Percentiles rank a stretch among this genome's conserved stretches.
Evolutionary conservation across 2,797 vertebrate genomes (phyloP).

Genomic region (Sandelia bainsii): DNA sequence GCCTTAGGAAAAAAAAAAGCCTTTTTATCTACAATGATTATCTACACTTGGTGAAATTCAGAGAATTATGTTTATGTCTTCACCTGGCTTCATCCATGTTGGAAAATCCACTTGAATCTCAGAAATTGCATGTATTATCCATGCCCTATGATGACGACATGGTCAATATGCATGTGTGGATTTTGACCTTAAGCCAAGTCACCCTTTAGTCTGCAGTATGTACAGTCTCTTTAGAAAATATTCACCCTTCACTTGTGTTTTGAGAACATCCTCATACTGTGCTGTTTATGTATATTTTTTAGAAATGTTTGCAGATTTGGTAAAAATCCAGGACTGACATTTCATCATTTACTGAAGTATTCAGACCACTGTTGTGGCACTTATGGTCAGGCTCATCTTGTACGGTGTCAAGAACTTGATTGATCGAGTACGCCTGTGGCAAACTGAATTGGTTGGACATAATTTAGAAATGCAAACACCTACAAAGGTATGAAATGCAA

Average conservation of each 20-base stretch:
- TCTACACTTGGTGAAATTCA: conserved; percentile 41
- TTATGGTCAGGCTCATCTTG: too few species aligned
- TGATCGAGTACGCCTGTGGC: too few species aligned
- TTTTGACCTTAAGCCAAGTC: conserved; percentile 52
- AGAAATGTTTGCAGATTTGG: too few species aligned
- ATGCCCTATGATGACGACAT: conserved; percentile 44
- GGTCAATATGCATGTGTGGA: conserved; percentile 68
- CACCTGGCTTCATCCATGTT: conserved; percentile 51
- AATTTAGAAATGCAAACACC: too few species aligned
- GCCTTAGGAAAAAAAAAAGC: conserved; percentile 34
- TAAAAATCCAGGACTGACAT: too few species aligned
- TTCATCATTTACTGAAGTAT: too few species aligned
- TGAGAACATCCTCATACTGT: background rate
- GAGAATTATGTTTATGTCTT: conserved; percentile 41
- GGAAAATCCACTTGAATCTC: conserved; percentile 43
- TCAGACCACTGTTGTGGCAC: too few species aligned
- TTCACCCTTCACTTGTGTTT: background rate
- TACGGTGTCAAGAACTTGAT: too few species aligned
- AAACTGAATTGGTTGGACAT: too few species aligned
- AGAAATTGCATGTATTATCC: conserved; percentile 68
- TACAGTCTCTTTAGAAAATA: background rate
- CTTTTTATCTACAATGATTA: too few species aligned
- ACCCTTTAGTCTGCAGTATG: conserved; percentile 50
- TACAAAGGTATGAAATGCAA: too few species aligned
- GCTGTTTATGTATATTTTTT: too few species aligned